Evolutionary conservation across 2,888 invertebrate genomes (phyloP).

Genomic region (Vanessa cardui): DNA sequence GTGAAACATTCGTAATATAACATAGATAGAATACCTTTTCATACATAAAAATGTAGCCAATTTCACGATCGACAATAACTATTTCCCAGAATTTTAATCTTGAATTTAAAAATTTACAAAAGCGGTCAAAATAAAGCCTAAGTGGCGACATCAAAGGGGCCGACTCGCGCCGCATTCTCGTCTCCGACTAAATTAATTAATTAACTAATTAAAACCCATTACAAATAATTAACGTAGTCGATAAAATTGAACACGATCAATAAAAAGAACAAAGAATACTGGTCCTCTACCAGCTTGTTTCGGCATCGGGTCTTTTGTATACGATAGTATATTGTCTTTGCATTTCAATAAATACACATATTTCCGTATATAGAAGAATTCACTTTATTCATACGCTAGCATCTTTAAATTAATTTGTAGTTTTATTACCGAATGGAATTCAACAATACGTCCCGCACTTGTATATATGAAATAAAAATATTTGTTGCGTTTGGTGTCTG

Average conservation of each 20-base stretch:
- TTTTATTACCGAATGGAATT: too few species aligned
- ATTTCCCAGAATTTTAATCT: conserved; percentile 33
- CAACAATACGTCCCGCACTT: too few species aligned
- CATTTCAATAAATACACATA: background rate
- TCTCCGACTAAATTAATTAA: conserved; percentile 71
- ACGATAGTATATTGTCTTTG: background rate
- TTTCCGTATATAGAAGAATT: background rate
- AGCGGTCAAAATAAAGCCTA: conserved; percentile 51
- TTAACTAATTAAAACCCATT: conserved; percentile 77
- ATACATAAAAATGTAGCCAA: conserved; percentile 1
- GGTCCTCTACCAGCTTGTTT: conserved; percentile 16
- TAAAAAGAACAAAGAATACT: conserved; percentile 54
- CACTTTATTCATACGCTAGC: background rate
- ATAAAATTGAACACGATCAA: conserved; percentile 62
- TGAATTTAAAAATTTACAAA: conserved; percentile 37
- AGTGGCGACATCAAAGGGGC: conserved; percentile 63
- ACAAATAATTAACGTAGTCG: conserved; percentile 63
- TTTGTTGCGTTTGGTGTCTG: too few species aligned
- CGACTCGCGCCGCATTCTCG: conserved; percentile 50
- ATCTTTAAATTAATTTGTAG: background rate
- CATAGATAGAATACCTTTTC: too few species aligned
- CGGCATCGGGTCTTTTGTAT: conserved; percentile 12
- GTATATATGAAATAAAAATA: too few species aligned
- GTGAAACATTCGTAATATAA: too few species aligned
- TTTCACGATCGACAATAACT: conserved; percentile 18